phyloP scores from a whole-genome alignment of 1,140 invertebrate species.

The Theocolax elegans region DNA sequence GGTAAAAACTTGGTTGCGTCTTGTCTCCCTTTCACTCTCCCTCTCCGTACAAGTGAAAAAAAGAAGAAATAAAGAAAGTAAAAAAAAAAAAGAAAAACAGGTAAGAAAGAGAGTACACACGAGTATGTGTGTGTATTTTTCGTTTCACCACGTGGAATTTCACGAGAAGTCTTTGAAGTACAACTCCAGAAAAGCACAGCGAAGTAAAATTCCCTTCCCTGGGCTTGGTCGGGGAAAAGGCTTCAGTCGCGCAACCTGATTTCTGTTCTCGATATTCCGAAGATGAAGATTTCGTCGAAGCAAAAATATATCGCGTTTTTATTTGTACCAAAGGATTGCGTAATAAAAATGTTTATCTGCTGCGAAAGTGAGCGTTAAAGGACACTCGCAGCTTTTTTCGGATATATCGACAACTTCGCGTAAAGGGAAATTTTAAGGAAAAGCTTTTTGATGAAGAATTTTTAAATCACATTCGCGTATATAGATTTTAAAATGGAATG shows the following conservation, averaged over 20 bases:
- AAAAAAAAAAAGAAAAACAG: constrained; percentile 8
- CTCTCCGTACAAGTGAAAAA: background rate
- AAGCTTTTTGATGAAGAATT: too few relatives aligned
- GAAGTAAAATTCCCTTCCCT: too few relatives aligned
- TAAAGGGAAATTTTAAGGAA: too few relatives aligned
- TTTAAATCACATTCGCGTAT: too few relatives aligned
- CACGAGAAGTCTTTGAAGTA: constrained; percentile 30
- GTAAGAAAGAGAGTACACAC: background rate
- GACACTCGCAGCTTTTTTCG: too few relatives aligned
- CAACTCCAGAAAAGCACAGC: background rate
- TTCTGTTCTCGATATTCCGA: constrained; percentile 7
- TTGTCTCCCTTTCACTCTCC: background rate
- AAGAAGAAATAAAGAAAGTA: background rate
- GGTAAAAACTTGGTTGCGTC: background rate
- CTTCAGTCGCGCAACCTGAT: constrained; percentile 19
- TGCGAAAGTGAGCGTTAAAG: too few relatives aligned
- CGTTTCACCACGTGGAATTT: constrained; percentile 24
- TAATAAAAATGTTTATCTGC: too few relatives aligned
- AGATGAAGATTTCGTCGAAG: too few relatives aligned
- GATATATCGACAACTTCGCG: too few relatives aligned
- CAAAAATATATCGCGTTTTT: too few relatives aligned
- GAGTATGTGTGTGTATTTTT: constrained; percentile 22
- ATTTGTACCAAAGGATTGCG: too few relatives aligned
- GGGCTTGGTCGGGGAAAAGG: constrained; percentile 1
- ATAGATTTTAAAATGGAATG: too few relatives aligned